Conservation (phyloP, 2,113 vertebrate genomes). For the Entelurus aequoreus region DNA sequence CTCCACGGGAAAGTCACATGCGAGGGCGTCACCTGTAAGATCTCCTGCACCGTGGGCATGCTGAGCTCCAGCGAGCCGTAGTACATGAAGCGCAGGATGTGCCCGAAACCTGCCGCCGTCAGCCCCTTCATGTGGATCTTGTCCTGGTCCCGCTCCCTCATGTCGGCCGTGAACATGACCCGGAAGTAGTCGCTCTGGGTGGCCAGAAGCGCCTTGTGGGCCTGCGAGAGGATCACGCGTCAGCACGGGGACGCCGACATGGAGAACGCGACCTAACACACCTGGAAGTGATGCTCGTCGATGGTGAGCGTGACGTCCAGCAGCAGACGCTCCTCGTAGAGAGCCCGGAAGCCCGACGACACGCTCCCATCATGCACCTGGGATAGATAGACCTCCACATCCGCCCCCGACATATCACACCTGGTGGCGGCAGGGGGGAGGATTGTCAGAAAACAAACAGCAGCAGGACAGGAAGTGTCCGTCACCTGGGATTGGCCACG, state of each 20-base stretch:
- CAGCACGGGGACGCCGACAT: too few relatives aligned
- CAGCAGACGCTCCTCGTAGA: slow-evolving; percentile 96
- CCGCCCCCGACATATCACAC: slow-evolving; percentile 98
- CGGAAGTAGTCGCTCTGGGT: slow-evolving; percentile 99
- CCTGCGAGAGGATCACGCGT: slow-evolving; percentile 56
- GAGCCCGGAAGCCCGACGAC: slow-evolving; percentile 95
- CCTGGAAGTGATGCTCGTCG: slow-evolving; percentile 96
- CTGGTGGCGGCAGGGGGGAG: slow-evolving; percentile 55
- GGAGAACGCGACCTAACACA: background rate
- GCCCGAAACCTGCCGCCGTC: slow-evolving; percentile 94
- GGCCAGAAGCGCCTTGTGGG: slow-evolving; percentile 96
- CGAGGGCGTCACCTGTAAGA: slow-evolving; percentile 75
- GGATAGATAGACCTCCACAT: slow-evolving; percentile 98
- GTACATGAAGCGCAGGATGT: slow-evolving; percentile 98
- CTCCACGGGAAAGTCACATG: background rate
- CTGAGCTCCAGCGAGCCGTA: slow-evolving; percentile 98
- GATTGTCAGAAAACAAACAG: background rate
- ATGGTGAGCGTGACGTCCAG: slow-evolving; percentile 97
- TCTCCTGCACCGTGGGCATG: slow-evolving; percentile 97
- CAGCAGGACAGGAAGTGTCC: background rate
- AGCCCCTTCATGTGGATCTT: slow-evolving; percentile 98
- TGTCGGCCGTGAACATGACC: slow-evolving; percentile 99
- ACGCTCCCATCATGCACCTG: slow-evolving; percentile 97
- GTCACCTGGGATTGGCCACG: slow-evolving; percentile 79
- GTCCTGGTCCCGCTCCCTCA: slow-evolving; percentile 97